Percentiles rank a stretch among this genome's conserved stretches.
These are phyloP conservation scores for Aptenodytes patagonicus DNA, from an alignment of 2,113 vertebrate species.

Conservation along the genomic window DNA sequence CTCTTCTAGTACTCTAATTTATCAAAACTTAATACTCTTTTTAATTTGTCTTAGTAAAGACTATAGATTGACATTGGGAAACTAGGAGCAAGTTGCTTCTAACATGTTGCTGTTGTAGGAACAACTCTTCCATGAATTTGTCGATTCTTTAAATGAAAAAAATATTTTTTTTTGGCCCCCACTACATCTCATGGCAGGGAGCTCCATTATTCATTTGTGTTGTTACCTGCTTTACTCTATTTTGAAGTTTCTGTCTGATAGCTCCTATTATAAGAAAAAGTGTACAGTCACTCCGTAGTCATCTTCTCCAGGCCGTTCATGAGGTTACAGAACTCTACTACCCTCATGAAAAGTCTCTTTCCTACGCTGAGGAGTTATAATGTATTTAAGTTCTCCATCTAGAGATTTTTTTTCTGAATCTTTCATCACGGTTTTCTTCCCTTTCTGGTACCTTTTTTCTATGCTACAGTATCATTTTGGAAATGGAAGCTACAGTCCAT, in stretches of 20 bases:
- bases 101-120: neutral
- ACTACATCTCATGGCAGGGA: neutral
- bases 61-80: neutral
- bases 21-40: neutral
- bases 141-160: neutral
- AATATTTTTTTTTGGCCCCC: too few relatives aligned
- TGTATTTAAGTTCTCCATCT: neutral
- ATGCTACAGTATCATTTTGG: neutral
- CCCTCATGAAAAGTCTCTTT: neutral
- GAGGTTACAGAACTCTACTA: neutral
- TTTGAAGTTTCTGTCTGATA: neutral
- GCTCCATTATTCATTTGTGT: neutral
- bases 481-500: neutral
- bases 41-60: neutral
- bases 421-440: neutral
- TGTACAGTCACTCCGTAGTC: neutral
- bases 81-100: neutral
- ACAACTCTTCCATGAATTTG: neutral
- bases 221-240: neutral
- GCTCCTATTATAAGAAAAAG: neutral
- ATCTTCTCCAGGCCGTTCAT: neutral
- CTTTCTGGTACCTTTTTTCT: neutral
- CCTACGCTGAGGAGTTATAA: neutral
- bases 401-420: neutral
- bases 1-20: neutral